These are phyloP conservation scores for Hofmannophila pseudospretella DNA, from an alignment of 2,888 invertebrate species.

Conservation along the genomic window DNA sequence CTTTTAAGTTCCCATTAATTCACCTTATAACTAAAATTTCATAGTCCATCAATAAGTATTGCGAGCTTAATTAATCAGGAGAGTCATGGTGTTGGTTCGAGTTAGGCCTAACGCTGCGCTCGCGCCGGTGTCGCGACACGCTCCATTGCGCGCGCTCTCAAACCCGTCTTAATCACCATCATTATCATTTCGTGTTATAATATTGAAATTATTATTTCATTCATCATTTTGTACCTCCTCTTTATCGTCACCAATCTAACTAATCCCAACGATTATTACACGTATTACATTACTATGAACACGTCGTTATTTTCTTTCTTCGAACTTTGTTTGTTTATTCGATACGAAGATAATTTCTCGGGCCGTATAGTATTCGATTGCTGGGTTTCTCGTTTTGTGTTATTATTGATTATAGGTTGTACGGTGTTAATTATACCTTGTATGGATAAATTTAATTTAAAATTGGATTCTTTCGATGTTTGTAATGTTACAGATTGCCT, in stretches of 20 bases:
- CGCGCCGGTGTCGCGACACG: slow-evolving; percentile 48
- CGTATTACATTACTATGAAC: slow-evolving; percentile 66
- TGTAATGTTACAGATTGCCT: slow-evolving; percentile 8
- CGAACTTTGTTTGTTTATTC: slow-evolving; percentile 62
- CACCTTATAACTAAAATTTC: slow-evolving; percentile 29
- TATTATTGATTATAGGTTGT: slow-evolving; percentile 68
- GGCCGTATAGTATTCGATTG: slow-evolving; percentile 42
- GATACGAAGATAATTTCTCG: slow-evolving; percentile 53
- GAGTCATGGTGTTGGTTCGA: slow-evolving; percentile 45
- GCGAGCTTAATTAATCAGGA: slow-evolving; percentile 57
- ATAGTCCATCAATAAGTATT: slow-evolving; percentile 49
- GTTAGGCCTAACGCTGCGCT: slow-evolving; percentile 66
- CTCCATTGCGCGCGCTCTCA: slow-evolving; percentile 41
- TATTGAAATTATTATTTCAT: slow-evolving; percentile 69
- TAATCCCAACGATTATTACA: slow-evolving; percentile 67
- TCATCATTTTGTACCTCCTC: slow-evolving; percentile 54
- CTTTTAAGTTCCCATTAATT: too few species aligned
- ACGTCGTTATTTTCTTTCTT: slow-evolving; percentile 56
- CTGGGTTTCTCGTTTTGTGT: slow-evolving; percentile 46
- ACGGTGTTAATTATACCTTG: slow-evolving; percentile 62
- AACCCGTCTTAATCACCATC: slow-evolving; percentile 51
- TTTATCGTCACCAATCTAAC: slow-evolving; percentile 67
- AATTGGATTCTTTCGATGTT: slow-evolving; percentile 29
- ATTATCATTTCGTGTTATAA: slow-evolving; percentile 56
- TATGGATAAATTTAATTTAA: slow-evolving; percentile 56